Percentiles rank a stretch among this genome's conserved stretches.
phyloP scores from a whole-genome alignment of 1,140 invertebrate species.

The Scaptodrosophila lebanonensis region DNA sequence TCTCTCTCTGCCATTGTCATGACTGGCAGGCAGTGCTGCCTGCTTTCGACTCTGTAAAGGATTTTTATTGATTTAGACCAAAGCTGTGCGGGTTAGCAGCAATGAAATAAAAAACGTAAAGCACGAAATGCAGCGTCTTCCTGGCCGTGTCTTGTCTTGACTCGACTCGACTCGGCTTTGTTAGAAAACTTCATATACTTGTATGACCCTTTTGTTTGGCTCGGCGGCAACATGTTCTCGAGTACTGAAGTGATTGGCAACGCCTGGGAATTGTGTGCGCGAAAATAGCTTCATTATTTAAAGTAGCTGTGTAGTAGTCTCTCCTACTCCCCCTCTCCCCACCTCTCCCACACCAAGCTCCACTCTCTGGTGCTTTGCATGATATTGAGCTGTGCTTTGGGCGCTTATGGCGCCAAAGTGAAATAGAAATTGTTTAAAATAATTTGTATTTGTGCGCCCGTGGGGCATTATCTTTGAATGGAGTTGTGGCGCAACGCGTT shows the following conservation, averaged over 20 bases:
- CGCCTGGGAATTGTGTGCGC: conserved; percentile 70
- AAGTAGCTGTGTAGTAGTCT: conserved; percentile 44
- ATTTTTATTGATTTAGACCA: conserved; percentile 42
- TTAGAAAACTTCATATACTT: conserved; percentile 24
- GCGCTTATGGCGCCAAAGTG: conserved; percentile 18
- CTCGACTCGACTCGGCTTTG: conserved; percentile 24
- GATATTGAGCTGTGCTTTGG: conserved; percentile 44
- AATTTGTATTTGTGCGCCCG: conserved; percentile 69
- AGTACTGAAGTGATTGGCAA: conserved; percentile 62
- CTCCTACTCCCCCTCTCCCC: too few relatives aligned
- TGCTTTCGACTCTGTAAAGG: conserved; percentile 1
- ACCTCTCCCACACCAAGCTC: too few relatives aligned
- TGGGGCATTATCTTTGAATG: conserved; percentile 25
- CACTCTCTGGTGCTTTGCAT: too few relatives aligned
- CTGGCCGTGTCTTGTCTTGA: not conserved
- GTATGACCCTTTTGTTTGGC: conserved; percentile 42
- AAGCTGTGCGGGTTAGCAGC: conserved; percentile 24
- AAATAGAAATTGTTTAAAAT: conserved; percentile 61
- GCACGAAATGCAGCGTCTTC: too few relatives aligned
- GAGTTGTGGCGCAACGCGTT: conserved; percentile 26
- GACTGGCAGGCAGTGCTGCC: not conserved
- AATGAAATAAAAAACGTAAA: too few relatives aligned
- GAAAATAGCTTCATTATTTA: conserved; percentile 75
- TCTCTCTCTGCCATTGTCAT: not conserved
- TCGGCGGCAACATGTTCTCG: not conserved